Conservation (phyloP, 2,888 invertebrate species). For the Apodemia hepburni region DNA sequence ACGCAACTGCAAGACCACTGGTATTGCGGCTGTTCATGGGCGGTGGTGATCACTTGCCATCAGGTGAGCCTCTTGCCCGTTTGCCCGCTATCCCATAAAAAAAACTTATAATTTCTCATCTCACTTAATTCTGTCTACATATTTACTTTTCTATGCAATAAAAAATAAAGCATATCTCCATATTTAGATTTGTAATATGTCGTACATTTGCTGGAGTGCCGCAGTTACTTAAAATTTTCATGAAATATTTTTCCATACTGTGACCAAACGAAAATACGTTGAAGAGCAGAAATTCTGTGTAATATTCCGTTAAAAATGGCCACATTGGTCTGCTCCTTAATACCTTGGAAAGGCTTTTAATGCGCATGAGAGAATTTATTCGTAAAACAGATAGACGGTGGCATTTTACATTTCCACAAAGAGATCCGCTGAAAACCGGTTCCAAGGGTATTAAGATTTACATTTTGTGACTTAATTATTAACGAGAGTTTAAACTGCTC, state of each 20-base stretch:
- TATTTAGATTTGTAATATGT: background rate
- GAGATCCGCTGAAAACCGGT: constrained; percentile 33
- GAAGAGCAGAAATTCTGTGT: background rate
- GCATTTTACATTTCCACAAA: constrained; percentile 33
- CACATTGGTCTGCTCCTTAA: background rate
- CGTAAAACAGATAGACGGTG: constrained; percentile 27
- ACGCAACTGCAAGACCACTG: too few species aligned
- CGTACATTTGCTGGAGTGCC: background rate
- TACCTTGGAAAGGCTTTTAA: constrained; percentile 6
- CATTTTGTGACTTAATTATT: constrained; percentile 36
- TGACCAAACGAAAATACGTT: too few species aligned
- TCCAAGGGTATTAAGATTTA: constrained; percentile 35
- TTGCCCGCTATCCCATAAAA: too few species aligned
- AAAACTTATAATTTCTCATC: too few species aligned
- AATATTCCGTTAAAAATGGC: background rate
- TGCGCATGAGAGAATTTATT: constrained; percentile 4
- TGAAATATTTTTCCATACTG: background rate
- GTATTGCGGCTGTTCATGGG: too few species aligned
- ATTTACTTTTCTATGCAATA: too few species aligned
- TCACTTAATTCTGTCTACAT: too few species aligned
- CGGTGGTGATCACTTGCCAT: too few species aligned
- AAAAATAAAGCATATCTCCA: too few species aligned
- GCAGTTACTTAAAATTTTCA: background rate
- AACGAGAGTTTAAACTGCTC: constrained; percentile 34
- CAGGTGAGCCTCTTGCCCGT: too few species aligned